Base-by-base conservation (phyloP, 2,113 vertebrate species). In the Apodemus sylvaticus region DNA sequence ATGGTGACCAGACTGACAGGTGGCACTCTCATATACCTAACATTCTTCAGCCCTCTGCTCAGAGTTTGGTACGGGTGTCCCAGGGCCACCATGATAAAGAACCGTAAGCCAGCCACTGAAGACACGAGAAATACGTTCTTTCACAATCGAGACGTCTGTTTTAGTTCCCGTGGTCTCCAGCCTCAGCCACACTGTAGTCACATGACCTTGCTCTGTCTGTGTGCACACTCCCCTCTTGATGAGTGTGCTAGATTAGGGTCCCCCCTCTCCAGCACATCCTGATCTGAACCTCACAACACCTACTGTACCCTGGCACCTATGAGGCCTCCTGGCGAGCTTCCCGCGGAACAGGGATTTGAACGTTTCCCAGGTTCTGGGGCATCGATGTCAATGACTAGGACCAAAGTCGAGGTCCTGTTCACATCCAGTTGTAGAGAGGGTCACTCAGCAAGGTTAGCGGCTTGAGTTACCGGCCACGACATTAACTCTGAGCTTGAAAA, bases 301-400 rank as follows among this genome's bases (percentile, higher is more conserved):
- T 22, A 14, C 22, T 29, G 11, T 70, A 19, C 53, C 19, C 73
- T 7, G 1, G 20, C 16, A 74, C 64, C 66, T 51, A 3, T n/a
- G n/a, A 24, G 48, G 71, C 24, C 62, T 1, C 4, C 1, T 17
- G 13, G 60, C 4, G 42, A 51, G 58, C 11, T 73, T 11, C 53
- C 0, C 0, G 42, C n/a, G 5, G 51, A 73, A 42, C 26, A 4
- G 12, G 29, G 3, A 26, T 36, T 74, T 7, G 78, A 16, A 71
- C 53, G 26, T 53, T 1, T 36, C 66, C 26, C 12, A 0, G 2
- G 51, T 51, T 58, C 53, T 31, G 14, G 78, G 31, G 16, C 1
- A 1, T 70, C 1, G 2, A 17, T 6, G 39, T 0, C 7, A n/a
- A 13, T 13, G 14, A 5, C 19, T 3, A 48, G 11, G 42, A 10